These are phyloP conservation scores for Silurus aristotelis DNA, from an alignment of 2,797 vertebrate species.

Conservation along the genomic window DNA sequence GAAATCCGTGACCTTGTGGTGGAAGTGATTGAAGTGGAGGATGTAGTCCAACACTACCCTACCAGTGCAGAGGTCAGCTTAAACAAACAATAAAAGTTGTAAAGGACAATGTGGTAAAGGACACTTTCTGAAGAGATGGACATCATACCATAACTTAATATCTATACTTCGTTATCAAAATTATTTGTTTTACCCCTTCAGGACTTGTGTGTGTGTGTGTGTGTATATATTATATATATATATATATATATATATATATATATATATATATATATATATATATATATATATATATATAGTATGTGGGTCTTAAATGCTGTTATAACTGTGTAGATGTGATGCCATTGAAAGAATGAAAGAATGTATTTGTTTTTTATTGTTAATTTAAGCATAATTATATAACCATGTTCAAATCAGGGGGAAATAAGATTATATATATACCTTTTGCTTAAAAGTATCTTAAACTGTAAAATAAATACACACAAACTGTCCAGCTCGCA, in stretches of 20 bases:
- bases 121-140: not conserved
- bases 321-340: not conserved
- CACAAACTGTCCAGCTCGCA: not conserved
- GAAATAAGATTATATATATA: not conserved
- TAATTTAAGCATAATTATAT: not conserved
- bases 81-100: not conserved
- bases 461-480: not conserved
- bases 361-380: not conserved
- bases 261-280: too few relatives aligned
- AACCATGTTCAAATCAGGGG: not conserved
- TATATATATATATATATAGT: too few relatives aligned
- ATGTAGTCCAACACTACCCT: slow-evolving; percentile 58
- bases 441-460: not conserved
- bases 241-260: too few relatives aligned
- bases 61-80: not conserved
- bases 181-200: not conserved
- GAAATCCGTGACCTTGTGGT: slow-evolving; percentile 70
- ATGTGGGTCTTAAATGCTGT: not conserved
- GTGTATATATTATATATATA: too few relatives aligned
- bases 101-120: not conserved
- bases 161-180: not conserved
- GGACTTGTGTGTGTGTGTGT: not conserved
- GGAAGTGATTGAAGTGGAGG: slow-evolving; percentile 71
- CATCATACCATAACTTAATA: not conserved
- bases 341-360: not conserved